Conservation (phyloP, 2,888 invertebrate genomes). For the Spodoptera littoralis region DNA sequence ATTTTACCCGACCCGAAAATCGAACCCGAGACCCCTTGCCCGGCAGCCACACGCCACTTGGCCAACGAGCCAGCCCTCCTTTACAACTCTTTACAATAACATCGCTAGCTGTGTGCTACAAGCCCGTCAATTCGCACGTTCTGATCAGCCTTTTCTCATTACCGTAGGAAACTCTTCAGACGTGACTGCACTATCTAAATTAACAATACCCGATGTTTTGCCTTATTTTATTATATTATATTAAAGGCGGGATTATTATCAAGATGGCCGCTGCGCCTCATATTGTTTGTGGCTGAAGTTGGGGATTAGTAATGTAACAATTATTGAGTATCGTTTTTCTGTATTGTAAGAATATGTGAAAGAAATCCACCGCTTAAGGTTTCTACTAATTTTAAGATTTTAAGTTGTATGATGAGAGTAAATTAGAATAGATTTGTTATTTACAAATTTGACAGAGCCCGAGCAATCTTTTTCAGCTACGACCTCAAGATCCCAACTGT, state of each 20-base stretch:
- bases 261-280: slow-evolving; percentile 15
- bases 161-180: slow-evolving; percentile 55
- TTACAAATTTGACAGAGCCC: too few species aligned
- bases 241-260: slow-evolving; percentile 16
- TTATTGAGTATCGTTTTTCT: slow-evolving; percentile 2
- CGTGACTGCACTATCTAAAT: slow-evolving; percentile 57
- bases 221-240: slow-evolving; percentile 43
- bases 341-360: background rate
- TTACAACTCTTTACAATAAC: background rate
- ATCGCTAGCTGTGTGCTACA: background rate
- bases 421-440: too few species aligned
- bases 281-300: slow-evolving; percentile 30
- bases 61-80: too few species aligned
- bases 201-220: slow-evolving; percentile 46
- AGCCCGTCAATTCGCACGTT: slow-evolving; percentile 51
- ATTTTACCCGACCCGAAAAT: too few species aligned
- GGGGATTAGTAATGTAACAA: slow-evolving; percentile 28
- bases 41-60: too few species aligned
- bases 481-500: too few species aligned
- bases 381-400: too few species aligned
- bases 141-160: slow-evolving; percentile 60
- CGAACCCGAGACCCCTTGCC: too few species aligned
- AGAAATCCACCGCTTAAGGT: too few species aligned
- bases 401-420: too few species aligned
- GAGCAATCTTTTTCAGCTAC: too few species aligned